phyloP scores from a whole-genome alignment of 1,140 invertebrate genomes.

The Megalonaias nervosa region DNA sequence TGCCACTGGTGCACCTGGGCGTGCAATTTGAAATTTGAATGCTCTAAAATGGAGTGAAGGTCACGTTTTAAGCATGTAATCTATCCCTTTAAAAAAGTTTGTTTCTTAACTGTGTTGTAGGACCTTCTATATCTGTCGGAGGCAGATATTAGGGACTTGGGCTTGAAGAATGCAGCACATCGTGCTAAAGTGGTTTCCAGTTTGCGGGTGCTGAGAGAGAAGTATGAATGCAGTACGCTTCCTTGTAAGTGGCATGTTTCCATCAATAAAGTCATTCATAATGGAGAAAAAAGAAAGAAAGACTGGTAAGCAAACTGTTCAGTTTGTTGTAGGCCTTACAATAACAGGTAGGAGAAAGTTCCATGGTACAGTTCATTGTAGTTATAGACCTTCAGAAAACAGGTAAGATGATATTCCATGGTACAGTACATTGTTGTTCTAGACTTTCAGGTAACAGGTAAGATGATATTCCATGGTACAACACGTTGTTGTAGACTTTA shows the following conservation, averaged over 20 bases:
- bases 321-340: too few species aligned
- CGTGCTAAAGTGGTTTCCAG: conserved; percentile 78
- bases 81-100: too few species aligned
- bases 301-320: not conserved
- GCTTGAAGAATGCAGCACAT: conserved; percentile 77
- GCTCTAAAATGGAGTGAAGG: too few species aligned
- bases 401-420: too few species aligned
- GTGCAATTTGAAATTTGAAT: too few species aligned
- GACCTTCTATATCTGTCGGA: conserved; percentile 77
- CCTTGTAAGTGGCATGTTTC: conserved; percentile 1
- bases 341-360: not conserved
- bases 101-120: conserved; percentile 51
- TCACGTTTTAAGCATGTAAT: too few species aligned
- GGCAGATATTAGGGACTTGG: conserved; percentile 76
- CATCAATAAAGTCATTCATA: not conserved
- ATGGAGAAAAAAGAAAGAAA: not conserved
- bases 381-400: too few species aligned
- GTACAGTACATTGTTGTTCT: too few species aligned
- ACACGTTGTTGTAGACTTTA: too few species aligned
- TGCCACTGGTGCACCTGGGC: too few species aligned
- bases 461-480: too few species aligned
- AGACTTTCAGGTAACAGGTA: too few species aligned
- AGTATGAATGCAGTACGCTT: conserved; percentile 70
- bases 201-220: conserved; percentile 76
- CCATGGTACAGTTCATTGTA: not conserved